Conservation (phyloP, 2,797 vertebrate species). For the Alfaro cultratus region DNA sequence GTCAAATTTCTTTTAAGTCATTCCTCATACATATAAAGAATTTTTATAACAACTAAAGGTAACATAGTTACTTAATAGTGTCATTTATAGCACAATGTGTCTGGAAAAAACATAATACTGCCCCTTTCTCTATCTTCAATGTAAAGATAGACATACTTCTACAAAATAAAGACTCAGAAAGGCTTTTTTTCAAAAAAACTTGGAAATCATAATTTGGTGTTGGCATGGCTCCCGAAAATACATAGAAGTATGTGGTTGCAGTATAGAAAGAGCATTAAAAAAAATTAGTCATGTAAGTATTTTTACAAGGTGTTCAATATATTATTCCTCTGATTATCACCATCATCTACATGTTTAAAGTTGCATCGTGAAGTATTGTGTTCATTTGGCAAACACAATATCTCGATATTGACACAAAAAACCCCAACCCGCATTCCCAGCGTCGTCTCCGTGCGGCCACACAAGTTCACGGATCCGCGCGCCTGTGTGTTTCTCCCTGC, state of each 20-base stretch:
- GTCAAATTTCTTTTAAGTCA: no score
- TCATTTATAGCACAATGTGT: no score
- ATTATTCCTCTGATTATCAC: neutral
- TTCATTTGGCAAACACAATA: neutral
- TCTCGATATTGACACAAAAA: neutral
- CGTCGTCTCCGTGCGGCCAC: conserved; percentile 7
- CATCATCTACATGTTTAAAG: neutral
- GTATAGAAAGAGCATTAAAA: neutral
- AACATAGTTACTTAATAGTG: no score
- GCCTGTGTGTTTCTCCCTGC: conserved; percentile 27
- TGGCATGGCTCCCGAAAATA: neutral
- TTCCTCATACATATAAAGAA: no score
- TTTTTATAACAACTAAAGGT: no score
- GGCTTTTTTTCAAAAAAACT: neutral
- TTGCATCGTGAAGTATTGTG: neutral
- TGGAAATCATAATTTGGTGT: neutral
- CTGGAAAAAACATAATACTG: no score
- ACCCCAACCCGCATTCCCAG: neutral
- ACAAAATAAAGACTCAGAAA: no score
- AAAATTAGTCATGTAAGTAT: neutral
- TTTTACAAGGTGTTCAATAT: neutral
- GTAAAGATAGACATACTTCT: neutral
- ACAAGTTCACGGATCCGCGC: conserved; percentile 27
- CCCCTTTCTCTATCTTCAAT: neutral
- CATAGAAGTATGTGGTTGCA: neutral